Percentiles rank a stretch among this genome's conserved stretches.
Evolutionary conservation across 2,113 vertebrate genomes (phyloP).

Genomic region (Pithys albifrons): DNA sequence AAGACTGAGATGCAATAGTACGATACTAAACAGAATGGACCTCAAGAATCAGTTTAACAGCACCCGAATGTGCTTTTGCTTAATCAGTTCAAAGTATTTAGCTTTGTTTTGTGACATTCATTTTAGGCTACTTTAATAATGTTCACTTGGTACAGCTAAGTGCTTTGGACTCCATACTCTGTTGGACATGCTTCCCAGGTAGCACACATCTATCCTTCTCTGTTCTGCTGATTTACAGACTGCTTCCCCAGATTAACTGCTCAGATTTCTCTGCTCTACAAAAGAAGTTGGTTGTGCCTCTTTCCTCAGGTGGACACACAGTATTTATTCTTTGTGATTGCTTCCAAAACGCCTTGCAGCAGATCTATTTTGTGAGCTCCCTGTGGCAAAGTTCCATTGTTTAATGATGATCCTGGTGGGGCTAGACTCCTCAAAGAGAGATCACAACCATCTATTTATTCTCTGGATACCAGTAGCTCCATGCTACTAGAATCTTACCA

Average conservation of each 20-base stretch:
- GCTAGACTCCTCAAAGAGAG: background rate
- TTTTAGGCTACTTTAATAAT: background rate
- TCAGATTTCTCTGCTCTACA: background rate
- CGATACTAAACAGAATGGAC: background rate
- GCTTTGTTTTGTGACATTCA: background rate
- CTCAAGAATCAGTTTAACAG: background rate
- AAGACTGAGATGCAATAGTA: background rate
- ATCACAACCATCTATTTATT: background rate
- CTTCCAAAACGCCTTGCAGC: background rate
- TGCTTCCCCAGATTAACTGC: accelerated
- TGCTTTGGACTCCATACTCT: background rate
- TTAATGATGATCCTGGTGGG: background rate
- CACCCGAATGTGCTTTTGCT: background rate
- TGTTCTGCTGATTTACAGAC: background rate
- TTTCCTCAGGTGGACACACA: background rate
- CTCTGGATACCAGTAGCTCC: background rate
- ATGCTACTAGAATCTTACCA: background rate
- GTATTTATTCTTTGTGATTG: background rate
- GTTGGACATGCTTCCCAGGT: background rate
- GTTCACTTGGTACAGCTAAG: background rate
- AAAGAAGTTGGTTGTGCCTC: background rate
- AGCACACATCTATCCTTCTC: background rate
- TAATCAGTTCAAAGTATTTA: background rate
- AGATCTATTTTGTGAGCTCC: background rate
- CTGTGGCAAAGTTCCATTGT: background rate